Evolutionary conservation across 2,888 invertebrate species (phyloP).

Genomic region (Cryptus armator): DNA sequence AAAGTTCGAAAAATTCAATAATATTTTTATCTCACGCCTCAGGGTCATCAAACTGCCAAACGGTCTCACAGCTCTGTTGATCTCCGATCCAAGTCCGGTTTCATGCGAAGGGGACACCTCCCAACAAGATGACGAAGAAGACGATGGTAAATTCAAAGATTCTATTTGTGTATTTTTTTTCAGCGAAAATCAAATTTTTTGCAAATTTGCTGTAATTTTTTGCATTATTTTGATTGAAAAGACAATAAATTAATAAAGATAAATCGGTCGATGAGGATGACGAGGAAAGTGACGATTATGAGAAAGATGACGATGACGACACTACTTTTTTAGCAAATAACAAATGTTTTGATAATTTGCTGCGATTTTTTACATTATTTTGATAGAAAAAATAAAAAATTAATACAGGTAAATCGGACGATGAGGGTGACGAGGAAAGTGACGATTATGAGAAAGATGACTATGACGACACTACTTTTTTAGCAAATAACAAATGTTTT

Average conservation of each 20-base stretch:
- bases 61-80: constrained; percentile 90
- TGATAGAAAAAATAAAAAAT: no score
- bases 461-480: no score
- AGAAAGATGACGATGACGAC: constrained; percentile 8
- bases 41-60: constrained; percentile 90
- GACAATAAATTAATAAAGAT: no score
- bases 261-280: constrained; percentile 78
- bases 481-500: no score
- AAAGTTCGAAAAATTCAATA: neutral
- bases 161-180: no score
- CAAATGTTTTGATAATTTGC: no score
- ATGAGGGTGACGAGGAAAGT: constrained; percentile 79
- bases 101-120: constrained; percentile 68
- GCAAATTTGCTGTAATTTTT: no score
- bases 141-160: constrained; percentile 79
- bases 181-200: no score
- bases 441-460: constrained; percentile 69
- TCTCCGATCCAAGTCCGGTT: constrained; percentile 87
- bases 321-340: no score
- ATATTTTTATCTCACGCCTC: constrained; percentile 11
- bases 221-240: no score
- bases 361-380: no score
- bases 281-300: constrained; percentile 63
- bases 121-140: constrained; percentile 34
- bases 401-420: constrained; percentile 72